These are phyloP conservation scores for Uromys caudimaculatus DNA, from an alignment of 2,797 vertebrate genomes.

Conservation along the genomic window DNA sequence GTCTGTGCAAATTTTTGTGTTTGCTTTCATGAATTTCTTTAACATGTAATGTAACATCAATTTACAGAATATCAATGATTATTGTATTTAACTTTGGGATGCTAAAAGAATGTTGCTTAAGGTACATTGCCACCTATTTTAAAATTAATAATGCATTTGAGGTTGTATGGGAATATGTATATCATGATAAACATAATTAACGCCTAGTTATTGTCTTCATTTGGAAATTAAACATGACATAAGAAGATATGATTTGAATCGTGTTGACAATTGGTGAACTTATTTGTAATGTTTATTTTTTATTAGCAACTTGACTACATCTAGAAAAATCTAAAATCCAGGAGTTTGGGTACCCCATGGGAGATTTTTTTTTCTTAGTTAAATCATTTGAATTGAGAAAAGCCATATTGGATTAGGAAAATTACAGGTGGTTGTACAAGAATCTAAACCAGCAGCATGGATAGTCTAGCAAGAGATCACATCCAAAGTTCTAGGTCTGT, in stretches of 20 bases:
- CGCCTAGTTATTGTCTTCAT: not conserved
- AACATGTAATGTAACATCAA: not conserved
- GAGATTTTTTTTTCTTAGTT: not conserved
- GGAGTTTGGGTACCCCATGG: not conserved
- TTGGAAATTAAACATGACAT: not conserved
- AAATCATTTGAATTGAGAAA: not conserved
- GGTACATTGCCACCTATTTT: not conserved
- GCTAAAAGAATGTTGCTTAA: not conserved
- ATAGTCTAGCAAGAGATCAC: not conserved
- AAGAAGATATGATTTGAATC: not conserved
- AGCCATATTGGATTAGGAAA: not conserved
- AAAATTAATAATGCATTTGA: not conserved
- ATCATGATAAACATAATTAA: not conserved
- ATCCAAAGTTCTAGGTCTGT: not conserved
- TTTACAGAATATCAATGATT: not conserved
- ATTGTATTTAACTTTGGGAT: not conserved
- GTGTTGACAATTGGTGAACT: not conserved
- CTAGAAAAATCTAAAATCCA: not conserved
- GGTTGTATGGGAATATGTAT: not conserved
- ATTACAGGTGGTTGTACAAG: not conserved
- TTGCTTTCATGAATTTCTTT: not conserved
- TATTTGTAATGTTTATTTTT: not conserved
- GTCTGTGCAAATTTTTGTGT: not conserved
- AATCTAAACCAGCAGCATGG: not conserved
- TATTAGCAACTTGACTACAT: not conserved